Percentiles rank a stretch among this genome's conserved stretches.
These are phyloP conservation scores for Procambarus virginalis DNA, from an alignment of 1,140 invertebrate genomes.

Conservation along the genomic window DNA sequence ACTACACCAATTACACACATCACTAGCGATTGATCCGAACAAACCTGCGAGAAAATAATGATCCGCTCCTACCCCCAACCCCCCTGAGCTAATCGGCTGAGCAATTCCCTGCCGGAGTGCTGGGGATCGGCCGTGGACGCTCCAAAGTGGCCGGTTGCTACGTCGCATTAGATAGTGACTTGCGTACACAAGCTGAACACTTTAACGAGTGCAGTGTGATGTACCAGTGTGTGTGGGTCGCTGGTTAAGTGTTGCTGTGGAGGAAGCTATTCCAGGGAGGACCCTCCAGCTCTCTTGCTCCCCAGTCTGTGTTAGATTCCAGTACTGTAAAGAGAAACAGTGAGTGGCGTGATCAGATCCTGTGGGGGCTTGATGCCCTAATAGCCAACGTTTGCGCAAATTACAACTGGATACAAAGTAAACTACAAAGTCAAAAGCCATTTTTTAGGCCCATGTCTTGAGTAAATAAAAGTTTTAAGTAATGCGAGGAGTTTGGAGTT, in stretches of 20 bases:
- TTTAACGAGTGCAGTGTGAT: neutral
- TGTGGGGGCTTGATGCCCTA: constrained; percentile 3
- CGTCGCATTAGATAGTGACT: constrained; percentile 6
- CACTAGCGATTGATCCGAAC: constrained; percentile 34
- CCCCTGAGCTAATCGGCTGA: constrained; percentile 29
- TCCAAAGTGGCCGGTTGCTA: constrained; percentile 14
- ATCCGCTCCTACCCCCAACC: neutral
- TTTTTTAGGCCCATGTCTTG: constrained; percentile 29
- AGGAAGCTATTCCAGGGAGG: constrained; percentile 28
- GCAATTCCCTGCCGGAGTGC: constrained; percentile 2
- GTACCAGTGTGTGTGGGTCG: neutral
- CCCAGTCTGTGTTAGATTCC: constrained; percentile 27
- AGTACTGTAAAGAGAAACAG: constrained; percentile 17
- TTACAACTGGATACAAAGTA: constrained; percentile 15
- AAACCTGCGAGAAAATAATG: neutral
- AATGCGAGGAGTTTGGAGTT: constrained; percentile 36
- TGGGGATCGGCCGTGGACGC: neutral
- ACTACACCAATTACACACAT: constrained; percentile 27
- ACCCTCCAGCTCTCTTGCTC: constrained; percentile 15
- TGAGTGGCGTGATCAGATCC: constrained; percentile 20
- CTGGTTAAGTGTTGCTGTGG: constrained; percentile 27
- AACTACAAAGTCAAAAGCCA: constrained; percentile 26
- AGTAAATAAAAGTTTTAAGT: constrained; percentile 26
- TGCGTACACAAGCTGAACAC: constrained; percentile 16
- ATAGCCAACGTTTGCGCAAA: constrained; percentile 12